Evolutionary conservation across 2,888 invertebrate species (phyloP), one percentile per base, ranked within the genome.

Genomic region (Drosophila stalkeri): DNA sequence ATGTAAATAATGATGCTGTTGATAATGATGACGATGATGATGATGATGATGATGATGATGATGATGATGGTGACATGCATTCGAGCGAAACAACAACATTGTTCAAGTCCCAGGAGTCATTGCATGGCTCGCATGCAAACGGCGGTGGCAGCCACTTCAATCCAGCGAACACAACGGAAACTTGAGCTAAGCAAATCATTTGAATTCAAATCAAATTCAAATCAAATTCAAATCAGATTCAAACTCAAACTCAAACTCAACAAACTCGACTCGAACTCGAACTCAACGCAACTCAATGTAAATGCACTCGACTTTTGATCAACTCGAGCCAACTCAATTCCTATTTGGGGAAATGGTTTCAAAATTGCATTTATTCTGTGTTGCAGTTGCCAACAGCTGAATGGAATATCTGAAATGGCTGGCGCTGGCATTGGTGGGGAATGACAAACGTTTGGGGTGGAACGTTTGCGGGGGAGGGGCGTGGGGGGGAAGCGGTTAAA

Each of bases 71-170:
- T 3, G 83, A 83, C 8, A 16, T 88, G 46, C 89, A 86, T 44
- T 89, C 82, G 8, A 86, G 80, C 41, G 86, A 89, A 55, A 86
- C 89, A 43, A 89, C 86, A 2, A 86, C 89, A 18, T 59, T 89
- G 37, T 81, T 89, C 66, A 86, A 69, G 52, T 83, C 89, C 12
- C 71, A 88, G 65, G 72, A 79, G 8, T 85, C 83, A 7, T 37
- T 82, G 52, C 80, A 87, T 33, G 57, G 44, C 12, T 7, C 77
- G 49, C 77, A 72, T 18, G 35, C 73, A 11, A 76, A 68, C n/a
- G 77, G 66, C 31, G 75, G 66, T 33, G 79, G 73, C 75, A 71
- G 70, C 44, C 75, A 76, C 57, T 64, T 73, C 12, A 76, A 76
- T 61, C 33, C 61, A 12, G 74, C 78, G 1, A 76, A 55, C 41